Evolutionary conservation across 2,113 vertebrate species (phyloP), one percentile per base, ranked within the genome.

Genomic region (Chauna torquata): DNA sequence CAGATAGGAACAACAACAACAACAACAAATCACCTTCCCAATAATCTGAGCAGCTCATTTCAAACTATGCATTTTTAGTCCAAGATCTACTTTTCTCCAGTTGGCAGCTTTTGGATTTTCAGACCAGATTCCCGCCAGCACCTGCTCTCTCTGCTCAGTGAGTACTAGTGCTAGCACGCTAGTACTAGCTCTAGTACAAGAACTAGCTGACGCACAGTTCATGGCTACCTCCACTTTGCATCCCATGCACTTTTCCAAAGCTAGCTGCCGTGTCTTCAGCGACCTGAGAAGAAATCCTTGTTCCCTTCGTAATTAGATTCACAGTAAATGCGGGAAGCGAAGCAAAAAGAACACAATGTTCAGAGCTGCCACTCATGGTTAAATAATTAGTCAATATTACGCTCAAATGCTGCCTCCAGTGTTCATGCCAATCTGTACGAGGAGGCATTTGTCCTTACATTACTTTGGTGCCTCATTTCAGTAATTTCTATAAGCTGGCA

Each of bases 331-430:
- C 12, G 12, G 92, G 91, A 97, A 98, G 97, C 12, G 94, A 98
- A 96, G 95, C 96, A 97, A 98, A 97, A 97, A 97, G 96, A 97
- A 95, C 95, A 97, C 96, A 96, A 96, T 97, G 97, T 97, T 97
- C 97, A 97, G 88, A 96, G 87, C 96, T 97, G 97, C 94, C 97
- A 97, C 95, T 98, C 97, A 97, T 49, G 61, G 96, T 96, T 97
- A 98, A 98, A 97, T 97, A 97, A 97, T 98, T 97, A 97, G 97
- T 97, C 90, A 95, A 97, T 96, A 97, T 96, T 96, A 97, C 57
- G 88, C 94, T 96, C 82, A 96, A 96, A 96, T 70, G 78, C 87
- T 87, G 94, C 95, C 85, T 92, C 69, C 69, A 65, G 92, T 86
- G 93, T 92, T 95, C 91, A 45, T 90, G 95, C 94, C 92, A 94